Conservation (phyloP, 1,140 invertebrate genomes). For the Micrasema minimum region DNA sequence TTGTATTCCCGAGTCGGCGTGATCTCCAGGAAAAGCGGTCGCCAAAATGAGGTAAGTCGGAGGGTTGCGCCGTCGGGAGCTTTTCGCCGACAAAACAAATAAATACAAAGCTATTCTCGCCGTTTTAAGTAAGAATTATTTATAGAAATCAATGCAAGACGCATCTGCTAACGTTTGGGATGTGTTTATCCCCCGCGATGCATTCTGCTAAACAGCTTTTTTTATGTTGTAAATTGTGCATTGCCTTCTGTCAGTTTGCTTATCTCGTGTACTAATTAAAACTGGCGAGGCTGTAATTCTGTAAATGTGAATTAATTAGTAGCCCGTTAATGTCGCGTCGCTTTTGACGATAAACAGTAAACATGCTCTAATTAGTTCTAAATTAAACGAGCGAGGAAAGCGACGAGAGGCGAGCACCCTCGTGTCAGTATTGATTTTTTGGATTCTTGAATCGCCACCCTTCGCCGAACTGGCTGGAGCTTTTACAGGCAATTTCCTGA, state of each 20-base stretch:
- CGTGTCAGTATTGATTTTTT: conserved; percentile 34
- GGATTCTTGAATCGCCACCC: conserved; percentile 10
- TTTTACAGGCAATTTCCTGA: too few species aligned
- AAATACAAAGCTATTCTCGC: conserved; percentile 28
- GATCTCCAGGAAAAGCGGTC: conserved; percentile 36
- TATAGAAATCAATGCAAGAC: conserved; percentile 16
- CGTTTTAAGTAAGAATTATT: conserved; percentile 32
- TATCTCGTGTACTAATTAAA: conserved; percentile 23
- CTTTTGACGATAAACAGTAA: not conserved
- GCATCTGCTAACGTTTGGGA: not conserved
- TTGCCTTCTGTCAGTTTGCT: conserved; percentile 16
- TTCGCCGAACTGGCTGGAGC: not conserved
- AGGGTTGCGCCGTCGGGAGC: not conserved
- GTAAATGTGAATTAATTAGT: conserved; percentile 32
- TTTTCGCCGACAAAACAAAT: conserved; percentile 43
- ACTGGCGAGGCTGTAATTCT: conserved; percentile 8
- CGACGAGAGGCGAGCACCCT: not conserved
- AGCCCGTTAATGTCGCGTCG: not conserved
- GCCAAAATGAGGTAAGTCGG: too few species aligned
- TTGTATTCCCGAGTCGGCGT: conserved; percentile 28
- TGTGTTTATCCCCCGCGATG: conserved; percentile 1
- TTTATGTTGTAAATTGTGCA: conserved; percentile 7
- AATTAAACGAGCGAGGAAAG: conserved; percentile 10
- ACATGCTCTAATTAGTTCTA: not conserved
- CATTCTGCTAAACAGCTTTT: conserved; percentile 13